Base-by-base conservation (phyloP, 92 coral and sea anemone genomes). In the Zoanthus sansibaricus region DNA sequence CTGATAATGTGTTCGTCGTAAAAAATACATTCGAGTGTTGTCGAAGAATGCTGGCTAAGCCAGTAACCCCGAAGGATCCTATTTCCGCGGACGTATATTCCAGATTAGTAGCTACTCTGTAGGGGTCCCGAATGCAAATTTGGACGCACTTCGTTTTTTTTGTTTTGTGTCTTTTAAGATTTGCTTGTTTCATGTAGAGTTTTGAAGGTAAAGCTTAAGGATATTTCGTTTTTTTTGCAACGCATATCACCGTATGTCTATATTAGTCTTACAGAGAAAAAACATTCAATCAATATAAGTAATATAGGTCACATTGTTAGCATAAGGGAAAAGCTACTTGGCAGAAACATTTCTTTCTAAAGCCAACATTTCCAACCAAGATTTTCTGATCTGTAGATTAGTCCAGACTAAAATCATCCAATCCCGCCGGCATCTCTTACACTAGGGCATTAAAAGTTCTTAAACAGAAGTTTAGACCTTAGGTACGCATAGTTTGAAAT, bases 11-110 rank as follows among this genome's bases (percentile, higher is more conserved):
- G 42, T 49, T 86, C 20, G 78, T 25, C 25, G 0, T 77, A 2
- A 86, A 77, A 64, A 67, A 79, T 30, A 69, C 71, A 16, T n/a
- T 78, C 45, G 90, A 86, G 55, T 78, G 79, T 7, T 86, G 89
- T 67, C 80, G 82, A 48, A 73, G 78, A 37, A 45, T 78, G 12
- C 82, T 86, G 69, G 89, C 89, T 46, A 69, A 69, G 56, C 71
- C 72, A 25, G 74, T 86, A 0, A 32, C 61, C 9, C 89, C 78
- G 3, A 87, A 64, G 18, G 85, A 87, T 78, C 89, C 85, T 4
- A 16, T 77, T 17, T 48, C 89, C 7, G 78, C 62, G 14, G 89
- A 87, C 16, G 71, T 69, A 16, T 68, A 77, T 67, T 4, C 37
- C 15, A 49, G 54, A 75, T 62, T 87, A 70, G 89, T 78, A 20